A percentile compares a stretch with the other conserved stretches of the same genome.
Evolutionary conservation across 2,797 vertebrate species (phyloP).

Genomic region (Ataeniobius toweri): DNA sequence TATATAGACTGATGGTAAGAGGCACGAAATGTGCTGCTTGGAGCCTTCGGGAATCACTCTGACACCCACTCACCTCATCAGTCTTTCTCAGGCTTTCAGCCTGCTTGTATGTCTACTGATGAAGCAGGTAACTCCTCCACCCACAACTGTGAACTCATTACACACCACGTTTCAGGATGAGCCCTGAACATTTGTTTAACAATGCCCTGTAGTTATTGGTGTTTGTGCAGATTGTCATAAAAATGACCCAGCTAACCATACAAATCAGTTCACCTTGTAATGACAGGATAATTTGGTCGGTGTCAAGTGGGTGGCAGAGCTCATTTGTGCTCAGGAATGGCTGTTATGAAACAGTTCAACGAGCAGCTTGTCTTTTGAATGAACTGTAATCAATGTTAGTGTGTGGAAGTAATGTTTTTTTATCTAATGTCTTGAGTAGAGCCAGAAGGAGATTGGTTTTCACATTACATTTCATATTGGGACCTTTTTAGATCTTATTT

Average conservation of each 20-base stretch:
- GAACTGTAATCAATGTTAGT: slow-evolving; percentile 19
- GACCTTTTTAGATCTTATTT: slow-evolving; percentile 23
- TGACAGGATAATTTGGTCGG: slow-evolving; percentile 28
- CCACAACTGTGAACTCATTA: background rate
- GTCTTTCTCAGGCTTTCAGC: slow-evolving; percentile 26
- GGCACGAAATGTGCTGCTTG: slow-evolving; percentile 34
- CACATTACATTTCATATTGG: slow-evolving; percentile 16
- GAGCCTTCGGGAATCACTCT: slow-evolving; percentile 46
- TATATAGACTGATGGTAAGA: slow-evolving; percentile 52
- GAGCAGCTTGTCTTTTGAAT: slow-evolving; percentile 24
- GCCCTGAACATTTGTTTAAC: background rate
- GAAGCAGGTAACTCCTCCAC: slow-evolving; percentile 7
- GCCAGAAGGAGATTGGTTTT: slow-evolving; percentile 3
- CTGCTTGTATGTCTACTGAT: slow-evolving; percentile 8
- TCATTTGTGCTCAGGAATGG: slow-evolving; percentile 19
- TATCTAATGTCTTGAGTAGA: slow-evolving; percentile 30
- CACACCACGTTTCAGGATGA: background rate
- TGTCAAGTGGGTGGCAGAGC: slow-evolving; percentile 10
- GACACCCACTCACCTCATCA: slow-evolving; percentile 39
- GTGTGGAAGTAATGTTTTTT: background rate
- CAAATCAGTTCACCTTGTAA: slow-evolving; percentile 5
- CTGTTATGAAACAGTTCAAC: slow-evolving; percentile 10
- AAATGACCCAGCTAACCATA: slow-evolving; percentile 7
- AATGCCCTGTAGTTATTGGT: slow-evolving; percentile 1
- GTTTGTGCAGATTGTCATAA: slow-evolving; percentile 14